Evolutionary conservation across 2,113 vertebrate genomes (phyloP).

Genomic region (Eolophus roseicapilla): DNA sequence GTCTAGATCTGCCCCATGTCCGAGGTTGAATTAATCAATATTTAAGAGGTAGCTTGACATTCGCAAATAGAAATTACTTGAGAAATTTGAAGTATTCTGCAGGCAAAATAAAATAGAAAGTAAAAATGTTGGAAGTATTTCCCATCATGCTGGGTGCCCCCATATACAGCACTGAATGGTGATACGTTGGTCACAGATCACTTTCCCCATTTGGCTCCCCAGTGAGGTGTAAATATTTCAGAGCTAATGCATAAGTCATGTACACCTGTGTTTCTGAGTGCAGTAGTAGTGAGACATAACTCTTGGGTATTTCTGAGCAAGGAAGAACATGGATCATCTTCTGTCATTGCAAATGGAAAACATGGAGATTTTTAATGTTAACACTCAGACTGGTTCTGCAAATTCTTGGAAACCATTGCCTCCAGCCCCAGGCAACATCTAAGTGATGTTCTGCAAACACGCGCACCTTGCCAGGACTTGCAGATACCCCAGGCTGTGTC

Average conservation of each 20-base stretch:
- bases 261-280: conserved; percentile 30
- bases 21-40: not conserved
- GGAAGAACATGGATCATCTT: not conserved
- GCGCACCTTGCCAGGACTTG: not conserved
- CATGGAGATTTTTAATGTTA: not conserved
- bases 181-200: not conserved
- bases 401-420: not conserved
- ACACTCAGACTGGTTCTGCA: not conserved
- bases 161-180: not conserved
- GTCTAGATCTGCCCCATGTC: not conserved
- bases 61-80: not conserved
- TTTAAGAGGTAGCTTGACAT: not conserved
- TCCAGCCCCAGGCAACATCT: not conserved
- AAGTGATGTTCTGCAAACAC: not conserved
- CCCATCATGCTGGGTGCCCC: not conserved
- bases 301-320: conserved; percentile 31
- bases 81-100: not conserved
- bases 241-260: conserved; percentile 57
- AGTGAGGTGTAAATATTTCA: conserved; percentile 50
- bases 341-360: conserved; percentile 13
- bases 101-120: not conserved
- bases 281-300: not conserved
- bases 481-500: not conserved
- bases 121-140: not conserved
- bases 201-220: conserved; percentile 32